phyloP scores from a whole-genome alignment of 64 coral and sea anemone genomes.

The Montipora efflorescens region DNA sequence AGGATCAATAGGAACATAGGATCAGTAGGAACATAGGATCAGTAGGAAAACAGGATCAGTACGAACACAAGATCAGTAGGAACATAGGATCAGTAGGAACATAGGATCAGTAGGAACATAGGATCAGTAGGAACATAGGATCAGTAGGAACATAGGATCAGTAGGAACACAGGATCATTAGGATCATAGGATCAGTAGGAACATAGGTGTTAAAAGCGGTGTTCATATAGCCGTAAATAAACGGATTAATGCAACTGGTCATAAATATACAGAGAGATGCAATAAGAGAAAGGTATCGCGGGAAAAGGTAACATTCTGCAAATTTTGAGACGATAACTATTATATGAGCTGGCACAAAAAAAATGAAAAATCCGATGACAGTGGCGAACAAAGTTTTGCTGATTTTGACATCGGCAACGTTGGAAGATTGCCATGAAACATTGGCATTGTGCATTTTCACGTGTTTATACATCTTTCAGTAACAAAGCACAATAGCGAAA shows the following conservation, averaged over 20 bases:
- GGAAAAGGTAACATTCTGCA: background rate
- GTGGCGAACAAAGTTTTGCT: background rate
- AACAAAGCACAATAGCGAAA: background rate
- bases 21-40: too few species aligned
- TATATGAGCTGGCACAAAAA: background rate
- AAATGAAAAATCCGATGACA: background rate
- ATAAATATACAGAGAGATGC: background rate
- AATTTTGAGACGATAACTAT: background rate
- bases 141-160: too few species aligned
- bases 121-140: too few species aligned
- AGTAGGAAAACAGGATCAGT: too few species aligned
- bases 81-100: too few species aligned
- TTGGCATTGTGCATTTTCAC: conserved; percentile 5
- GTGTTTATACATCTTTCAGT: background rate
- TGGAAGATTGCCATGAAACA: background rate
- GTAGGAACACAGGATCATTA: too few species aligned
- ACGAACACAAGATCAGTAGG: too few species aligned
- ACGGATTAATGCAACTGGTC: background rate
- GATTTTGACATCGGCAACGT: background rate
- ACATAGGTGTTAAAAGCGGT: background rate
- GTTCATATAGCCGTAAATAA: conserved; percentile 32
- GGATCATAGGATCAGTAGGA: too few species aligned
- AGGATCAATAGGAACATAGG: too few species aligned
- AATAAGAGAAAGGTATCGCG: background rate
- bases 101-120: too few species aligned